These are phyloP conservation scores for Pachyseris speciosa DNA, from an alignment of 64 coral and sea anemone genomes.

Conservation along the genomic window DNA sequence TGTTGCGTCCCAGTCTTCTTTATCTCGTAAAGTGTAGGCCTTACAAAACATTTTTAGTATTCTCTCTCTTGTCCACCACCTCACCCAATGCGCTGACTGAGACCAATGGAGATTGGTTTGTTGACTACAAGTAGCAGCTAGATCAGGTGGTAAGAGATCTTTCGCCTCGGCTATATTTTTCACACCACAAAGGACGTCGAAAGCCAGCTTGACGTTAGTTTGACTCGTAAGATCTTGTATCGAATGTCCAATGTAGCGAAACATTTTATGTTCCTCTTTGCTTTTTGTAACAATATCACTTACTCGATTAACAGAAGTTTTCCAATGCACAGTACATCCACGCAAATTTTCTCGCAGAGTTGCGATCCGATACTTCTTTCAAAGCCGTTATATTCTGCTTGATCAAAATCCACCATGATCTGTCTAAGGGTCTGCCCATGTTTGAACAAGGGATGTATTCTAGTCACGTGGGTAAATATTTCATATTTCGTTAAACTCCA, in stretches of 20 bases:
- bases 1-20: neutral
- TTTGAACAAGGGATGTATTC: neutral
- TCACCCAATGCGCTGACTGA: slow-evolving; percentile 13
- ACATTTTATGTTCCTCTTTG: slow-evolving; percentile 13
- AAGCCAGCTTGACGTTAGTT: slow-evolving; percentile 17
- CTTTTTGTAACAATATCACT: slow-evolving; percentile 7
- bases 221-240: neutral
- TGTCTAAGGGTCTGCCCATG: neutral
- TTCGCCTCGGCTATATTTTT: neutral
- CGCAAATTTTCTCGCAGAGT: slow-evolving; percentile 11
- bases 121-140: neutral
- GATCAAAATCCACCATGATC: slow-evolving; percentile 65
- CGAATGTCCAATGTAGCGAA: slow-evolving; percentile 1
- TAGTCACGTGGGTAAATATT: slow-evolving; percentile 20
- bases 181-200: slow-evolving; percentile 30
- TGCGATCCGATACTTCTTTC: neutral
- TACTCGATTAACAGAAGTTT: slow-evolving; percentile 18
- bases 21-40: slow-evolving; percentile 24
- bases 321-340: slow-evolving; percentile 51
- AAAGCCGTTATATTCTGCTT: slow-evolving; percentile 5
- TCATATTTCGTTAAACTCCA: neutral
- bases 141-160: neutral
- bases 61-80: slow-evolving; percentile 41
- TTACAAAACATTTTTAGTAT: slow-evolving; percentile 37
- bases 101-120: slow-evolving; percentile 1